Evolutionary conservation across 2,797 vertebrate species (phyloP), one percentile per base, ranked within the genome.

Genomic region (Oreochromis mossambicus): DNA sequence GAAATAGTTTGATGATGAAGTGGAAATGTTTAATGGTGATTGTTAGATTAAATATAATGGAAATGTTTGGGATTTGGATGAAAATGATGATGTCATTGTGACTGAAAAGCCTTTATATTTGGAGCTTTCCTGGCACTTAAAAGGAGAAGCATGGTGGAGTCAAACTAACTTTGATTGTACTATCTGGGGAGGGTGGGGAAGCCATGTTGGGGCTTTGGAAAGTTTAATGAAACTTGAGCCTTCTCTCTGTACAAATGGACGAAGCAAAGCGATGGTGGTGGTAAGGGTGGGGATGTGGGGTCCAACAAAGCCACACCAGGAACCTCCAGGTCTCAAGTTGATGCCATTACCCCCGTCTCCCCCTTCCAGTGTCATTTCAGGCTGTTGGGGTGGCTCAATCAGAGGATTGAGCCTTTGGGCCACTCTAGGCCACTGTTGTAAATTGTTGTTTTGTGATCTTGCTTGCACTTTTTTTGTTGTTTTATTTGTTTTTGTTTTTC

Each of bases 401-500:
- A 38, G 80, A 86, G 82, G 36, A 61, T 88, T 52, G 82, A 91
- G 87, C 89, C 84, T 88, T 82, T 77, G 79, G 86, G 91, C 89
- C 88, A 21, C 73, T 88, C 63, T 55, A 7, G 81, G 89, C 85
- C 87, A 85, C 81, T 94, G 83, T 88, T 96, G 95, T 96, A 95
- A 90, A 96, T 94, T 92, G 87, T 92, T 24, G 83, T 95, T 94
- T 87, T 92, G 96, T 96, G 92, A 95, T 95, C 85, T 96, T 96
- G 94, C 95, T 95, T 95, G 95, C 94, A 95, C 91, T 94, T 92
- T 87, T 78, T 83, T 79, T 38, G 19, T 21, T 63, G 58, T n/a
- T 36, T 63, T 63, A n/a, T 36, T 66, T 66, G 19, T 66, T 78
- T 63, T 66, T 66, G 3, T 36, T 78, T 84, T 89, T 85, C 1